Base-by-base conservation (phyloP, 2,113 vertebrate species). In the Erinaceus europaeus region DNA sequence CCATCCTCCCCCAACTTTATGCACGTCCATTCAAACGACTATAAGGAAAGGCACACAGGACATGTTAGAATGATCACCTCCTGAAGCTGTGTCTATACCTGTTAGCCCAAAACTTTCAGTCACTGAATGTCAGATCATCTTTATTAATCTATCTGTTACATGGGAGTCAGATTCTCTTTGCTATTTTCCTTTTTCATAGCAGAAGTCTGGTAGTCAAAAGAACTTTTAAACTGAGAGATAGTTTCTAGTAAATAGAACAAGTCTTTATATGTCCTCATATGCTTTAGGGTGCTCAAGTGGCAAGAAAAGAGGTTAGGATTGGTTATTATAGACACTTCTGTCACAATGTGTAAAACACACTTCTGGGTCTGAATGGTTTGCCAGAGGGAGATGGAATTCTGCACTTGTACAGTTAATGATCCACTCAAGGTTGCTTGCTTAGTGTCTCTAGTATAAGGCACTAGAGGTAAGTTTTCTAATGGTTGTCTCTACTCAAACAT, bases 331-430 rank as follows among this genome's bases (percentile, higher is more conserved):
- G 81, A 77, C 14, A 20, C 72, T 85, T 94, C 84, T 94, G 29
- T 74, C 38, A 80, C 48, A 84, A 88, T 42, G 75, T 76, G 55
- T 82, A 92, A 90, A 91, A 89, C 48, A 64, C 65, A 94, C 93
- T 95, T 90, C 67, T 90, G 71, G 9, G 84, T 93, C 86, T 91
- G 82, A 94, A 91, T 89, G 64, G 69, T 81, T 84, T 94, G 73
- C 84, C 86, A 89, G 81, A 92, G 67, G 55, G 40, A 94, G 69
- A 90, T 78, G 62, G 61, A 85, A 89, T 89, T 89, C 69, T 79
- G 61, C 29, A 69, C 87, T 79, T 86, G 53, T 86, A 46, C 46
- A 91, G 78, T 88, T 74, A 94, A 93, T 69, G 83, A 68, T 52
- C 38, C 88, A 93, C 89, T 96, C 87, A 81, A 93, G 81, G 76